These are phyloP conservation scores for Ptilodon capucinus DNA, from an alignment of 2,888 invertebrate genomes.

Conservation along the genomic window DNA sequence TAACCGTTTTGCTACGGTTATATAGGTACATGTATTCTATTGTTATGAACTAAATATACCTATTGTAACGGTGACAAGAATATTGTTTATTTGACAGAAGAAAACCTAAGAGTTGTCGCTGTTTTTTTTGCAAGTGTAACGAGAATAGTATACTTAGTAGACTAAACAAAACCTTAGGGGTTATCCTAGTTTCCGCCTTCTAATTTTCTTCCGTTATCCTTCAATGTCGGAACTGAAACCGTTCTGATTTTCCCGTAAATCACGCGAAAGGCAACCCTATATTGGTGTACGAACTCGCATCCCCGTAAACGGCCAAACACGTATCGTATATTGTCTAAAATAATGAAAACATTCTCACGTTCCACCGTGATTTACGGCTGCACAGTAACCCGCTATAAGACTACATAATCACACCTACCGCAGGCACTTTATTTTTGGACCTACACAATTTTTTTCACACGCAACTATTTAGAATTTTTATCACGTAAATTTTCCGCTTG, in stretches of 20 bases:
- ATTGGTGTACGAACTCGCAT: constrained; percentile 23
- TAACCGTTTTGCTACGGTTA: no score
- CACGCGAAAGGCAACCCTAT: constrained; percentile 22
- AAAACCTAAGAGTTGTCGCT: no score
- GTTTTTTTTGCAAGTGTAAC: no score
- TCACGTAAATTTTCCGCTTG: constrained; percentile 81
- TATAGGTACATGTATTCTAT: no score
- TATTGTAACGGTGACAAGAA: no score
- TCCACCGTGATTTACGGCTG: constrained; percentile 70
- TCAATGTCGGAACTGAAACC: no score
- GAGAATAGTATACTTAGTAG: no score
- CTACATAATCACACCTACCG: constrained; percentile 78
- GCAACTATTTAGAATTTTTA: constrained; percentile 77
- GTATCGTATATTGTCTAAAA: constrained; percentile 61
- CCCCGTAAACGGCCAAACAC: constrained; percentile 41
- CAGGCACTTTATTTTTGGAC: constrained; percentile 76
- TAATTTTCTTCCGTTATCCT: no score
- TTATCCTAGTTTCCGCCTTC: no score
- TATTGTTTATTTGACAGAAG: no score
- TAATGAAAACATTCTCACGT: constrained; percentile 77
- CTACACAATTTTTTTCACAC: constrained; percentile 78
- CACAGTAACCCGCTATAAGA: constrained; percentile 66
- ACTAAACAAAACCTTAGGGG: no score
- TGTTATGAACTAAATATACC: no score
- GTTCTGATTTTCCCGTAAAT: constrained; percentile 13